These are phyloP conservation scores for Leuctra nigra DNA, from an alignment of 2,888 invertebrate species.

Conservation along the genomic window DNA sequence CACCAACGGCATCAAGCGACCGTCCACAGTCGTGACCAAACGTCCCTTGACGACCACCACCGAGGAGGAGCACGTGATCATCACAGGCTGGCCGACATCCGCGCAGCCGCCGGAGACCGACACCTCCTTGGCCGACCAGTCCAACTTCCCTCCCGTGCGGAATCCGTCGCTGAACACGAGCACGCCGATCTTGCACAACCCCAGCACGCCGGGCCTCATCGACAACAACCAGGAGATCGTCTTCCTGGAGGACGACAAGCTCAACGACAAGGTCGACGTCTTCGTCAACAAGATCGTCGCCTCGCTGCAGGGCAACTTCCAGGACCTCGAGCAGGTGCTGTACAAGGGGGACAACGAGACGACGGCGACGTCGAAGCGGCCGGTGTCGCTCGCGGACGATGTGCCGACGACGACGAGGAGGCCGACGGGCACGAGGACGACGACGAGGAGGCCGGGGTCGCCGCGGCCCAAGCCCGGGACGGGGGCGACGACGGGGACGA, in stretches of 20 bases:
- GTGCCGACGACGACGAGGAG: conserved; percentile 30
- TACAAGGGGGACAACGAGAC: conserved; percentile 42
- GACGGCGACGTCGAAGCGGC: conserved; percentile 21
- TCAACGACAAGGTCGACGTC: conserved; percentile 72
- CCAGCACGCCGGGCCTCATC: conserved; percentile 15
- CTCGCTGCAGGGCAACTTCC: conserved; percentile 75
- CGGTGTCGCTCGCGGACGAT: conserved; percentile 28
- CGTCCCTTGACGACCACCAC: conserved; percentile 22
- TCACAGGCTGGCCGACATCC: conserved; percentile 18
- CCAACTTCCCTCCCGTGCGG: conserved; percentile 78
- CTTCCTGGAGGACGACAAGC: conserved; percentile 68
- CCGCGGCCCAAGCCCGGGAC: conserved; percentile 28
- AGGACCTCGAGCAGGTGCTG: conserved; percentile 71
- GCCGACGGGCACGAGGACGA: conserved; percentile 31
- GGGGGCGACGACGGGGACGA: conserved; percentile 37
- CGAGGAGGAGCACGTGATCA: neutral
- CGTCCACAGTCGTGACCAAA: conserved; percentile 29
- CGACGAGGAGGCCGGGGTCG: conserved; percentile 24
- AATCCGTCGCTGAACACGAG: conserved; percentile 72
- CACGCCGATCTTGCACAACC: conserved; percentile 31
- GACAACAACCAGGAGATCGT: conserved; percentile 55
- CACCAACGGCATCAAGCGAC: conserved; percentile 23
- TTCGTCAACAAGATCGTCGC: conserved; percentile 79
- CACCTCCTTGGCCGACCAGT: conserved; percentile 49
- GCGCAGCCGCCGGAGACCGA: conserved; percentile 1